Base-by-base conservation (phyloP, 2,797 vertebrate species). In the Amniataba percoides region DNA sequence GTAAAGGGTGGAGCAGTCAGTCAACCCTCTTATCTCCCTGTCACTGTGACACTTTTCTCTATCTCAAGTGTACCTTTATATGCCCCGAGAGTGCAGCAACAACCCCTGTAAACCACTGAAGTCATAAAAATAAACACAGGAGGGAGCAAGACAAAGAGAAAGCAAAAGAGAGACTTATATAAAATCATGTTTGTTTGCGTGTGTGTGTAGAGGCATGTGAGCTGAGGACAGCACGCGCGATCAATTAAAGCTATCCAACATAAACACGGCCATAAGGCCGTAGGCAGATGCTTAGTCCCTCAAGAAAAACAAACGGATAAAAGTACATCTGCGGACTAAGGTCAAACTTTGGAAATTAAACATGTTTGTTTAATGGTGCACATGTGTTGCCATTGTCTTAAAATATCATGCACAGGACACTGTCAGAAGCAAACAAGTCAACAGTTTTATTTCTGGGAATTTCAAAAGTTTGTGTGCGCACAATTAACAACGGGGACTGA, bases 1-100 rank as follows among this genome's bases (percentile, higher is more conserved):
- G 93, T 88, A 87, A 91, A 80, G 90, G 90, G 92, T 87, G 90
- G 91, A 90, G 88, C 86, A 66, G 81, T 46, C 67, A 69, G 86
- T 80, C 77, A 77, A 36, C 59, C 75, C 67, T 81, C 86, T 92
- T 92, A 92, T 93, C 91, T 86, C 53, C 40, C 66, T 21, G 80
- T 65, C 80, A 79, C 78, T 67, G 67, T 83, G 84, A 88, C 88
- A 89, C 83, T 87, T 84, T 79, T 61, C 64, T 78, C 71, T 86
- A 85, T 90, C 89, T 85, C 69, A 82, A 92, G 88, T 80, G 78
- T 66, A 81, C 85, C 80, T 92, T 89, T 84, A 88, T 81, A 86
- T 64, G 77, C 77, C 65, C 63, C 23, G 40, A 77, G 69, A 70
- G 80, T 69, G 80, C 72, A 31, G 79, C 60, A 78, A 62, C 81